Percentiles rank a stretch among this genome's conserved stretches.
These are phyloP conservation scores for Glossophaga mutica DNA, from an alignment of 2,797 vertebrate species.

Conservation along the genomic window DNA sequence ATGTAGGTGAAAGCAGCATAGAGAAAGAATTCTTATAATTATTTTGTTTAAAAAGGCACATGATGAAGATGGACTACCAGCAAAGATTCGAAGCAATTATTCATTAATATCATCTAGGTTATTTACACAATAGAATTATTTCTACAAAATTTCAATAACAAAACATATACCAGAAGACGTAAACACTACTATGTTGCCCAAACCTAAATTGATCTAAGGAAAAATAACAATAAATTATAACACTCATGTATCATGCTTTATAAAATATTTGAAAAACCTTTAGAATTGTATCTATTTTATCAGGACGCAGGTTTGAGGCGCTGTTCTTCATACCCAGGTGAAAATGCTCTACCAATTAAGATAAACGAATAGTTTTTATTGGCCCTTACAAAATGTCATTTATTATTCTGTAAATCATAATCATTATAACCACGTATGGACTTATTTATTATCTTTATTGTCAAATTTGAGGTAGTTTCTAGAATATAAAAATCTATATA, in stretches of 20 bases:
- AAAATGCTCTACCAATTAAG: conserved; percentile 68
- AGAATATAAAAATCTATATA: not conserved
- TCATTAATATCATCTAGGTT: not conserved
- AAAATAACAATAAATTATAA: conserved; percentile 71
- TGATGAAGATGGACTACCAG: not conserved
- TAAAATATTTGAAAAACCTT: conserved; percentile 74
- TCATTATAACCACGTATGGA: not conserved
- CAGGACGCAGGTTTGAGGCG: conserved; percentile 43
- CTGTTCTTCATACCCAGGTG: conserved; percentile 55
- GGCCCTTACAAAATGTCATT: not conserved
- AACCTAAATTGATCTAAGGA: conserved; percentile 75
- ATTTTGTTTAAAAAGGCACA: conserved; percentile 12
- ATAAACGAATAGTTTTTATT: conserved; percentile 26
- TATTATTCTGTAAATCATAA: not conserved
- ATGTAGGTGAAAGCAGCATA: not conserved
- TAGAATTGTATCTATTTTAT: conserved; percentile 66
- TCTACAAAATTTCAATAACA: conserved; percentile 41
- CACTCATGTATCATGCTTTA: conserved; percentile 66
- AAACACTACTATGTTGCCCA: conserved; percentile 56
- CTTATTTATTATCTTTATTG: conserved; percentile 9
- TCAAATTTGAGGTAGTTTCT: not conserved
- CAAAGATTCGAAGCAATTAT: not conserved
- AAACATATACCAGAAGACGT: conserved; percentile 67
- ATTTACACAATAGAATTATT: not conserved
- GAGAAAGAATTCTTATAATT: conserved; percentile 1